Evolutionary conservation across 92 coral and sea anemone species (phyloP).

Genomic region (Epizoanthus stellaris): DNA sequence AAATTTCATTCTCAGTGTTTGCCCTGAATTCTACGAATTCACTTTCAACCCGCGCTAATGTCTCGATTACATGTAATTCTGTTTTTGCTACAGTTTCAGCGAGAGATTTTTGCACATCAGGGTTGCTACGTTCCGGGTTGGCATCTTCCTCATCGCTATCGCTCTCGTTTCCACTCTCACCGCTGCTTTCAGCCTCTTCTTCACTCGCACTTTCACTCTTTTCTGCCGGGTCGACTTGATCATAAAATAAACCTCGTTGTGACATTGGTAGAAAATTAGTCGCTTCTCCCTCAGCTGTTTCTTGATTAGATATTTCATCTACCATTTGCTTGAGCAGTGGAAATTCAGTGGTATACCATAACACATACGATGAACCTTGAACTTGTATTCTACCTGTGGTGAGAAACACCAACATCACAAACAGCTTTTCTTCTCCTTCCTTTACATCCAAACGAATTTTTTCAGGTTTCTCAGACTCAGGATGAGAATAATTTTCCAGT

Average conservation of each 20-base stretch:
- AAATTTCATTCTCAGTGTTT: constrained; percentile 10
- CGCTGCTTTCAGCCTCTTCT: too few relatives aligned
- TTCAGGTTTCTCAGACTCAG: constrained; percentile 5
- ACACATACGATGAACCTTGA: constrained; percentile 13
- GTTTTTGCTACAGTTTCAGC: too few relatives aligned
- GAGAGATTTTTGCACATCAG: neutral
- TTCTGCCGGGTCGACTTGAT: neutral
- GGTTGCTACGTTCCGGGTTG: neutral
- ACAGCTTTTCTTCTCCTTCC: constrained; percentile 28
- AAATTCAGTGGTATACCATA: constrained; percentile 28
- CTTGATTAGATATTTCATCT: neutral
- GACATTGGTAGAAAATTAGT: neutral
- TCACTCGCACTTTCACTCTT: neutral
- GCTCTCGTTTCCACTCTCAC: neutral
- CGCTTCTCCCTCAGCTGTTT: too few relatives aligned
- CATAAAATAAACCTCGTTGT: neutral
- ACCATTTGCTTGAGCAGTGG: constrained; percentile 28
- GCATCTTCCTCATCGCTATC: neutral
- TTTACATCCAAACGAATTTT: neutral
- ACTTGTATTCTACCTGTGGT: neutral
- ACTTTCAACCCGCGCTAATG: neutral
- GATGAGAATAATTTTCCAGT: neutral
- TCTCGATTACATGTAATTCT: neutral
- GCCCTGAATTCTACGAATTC: constrained; percentile 27
- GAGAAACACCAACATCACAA: constrained; percentile 40